Percentiles rank a stretch among this genome's conserved stretches.
Evolutionary conservation across 2,113 vertebrate species (phyloP).

Genomic region (Trogon surrucura): DNA sequence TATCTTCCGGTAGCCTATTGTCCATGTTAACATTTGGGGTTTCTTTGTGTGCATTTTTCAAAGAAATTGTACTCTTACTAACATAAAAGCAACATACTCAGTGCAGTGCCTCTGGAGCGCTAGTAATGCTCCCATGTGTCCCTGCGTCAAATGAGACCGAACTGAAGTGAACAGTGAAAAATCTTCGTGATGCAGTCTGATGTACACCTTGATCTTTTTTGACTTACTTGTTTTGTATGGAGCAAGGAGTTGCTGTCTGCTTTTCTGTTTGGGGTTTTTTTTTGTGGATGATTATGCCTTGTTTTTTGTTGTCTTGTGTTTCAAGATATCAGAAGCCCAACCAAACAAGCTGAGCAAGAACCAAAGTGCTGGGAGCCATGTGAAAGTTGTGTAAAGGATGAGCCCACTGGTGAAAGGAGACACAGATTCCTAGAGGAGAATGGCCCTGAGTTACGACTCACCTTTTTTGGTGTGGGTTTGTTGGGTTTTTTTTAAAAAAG

Average conservation of each 20-base stretch:
- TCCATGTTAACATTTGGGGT: rapidly evolving
- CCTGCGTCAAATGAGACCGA: background rate
- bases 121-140: background rate
- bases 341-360: background rate
- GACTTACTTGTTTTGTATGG: background rate
- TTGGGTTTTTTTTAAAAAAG: background rate
- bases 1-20: background rate
- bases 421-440: background rate
- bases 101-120: background rate
- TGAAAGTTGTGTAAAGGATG: background rate
- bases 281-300: background rate
- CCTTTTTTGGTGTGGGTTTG: background rate
- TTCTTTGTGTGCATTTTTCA: background rate
- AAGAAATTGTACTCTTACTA: background rate
- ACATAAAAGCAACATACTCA: background rate
- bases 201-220: background rate
- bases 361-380: background rate
- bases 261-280: rapidly evolving
- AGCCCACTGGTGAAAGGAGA: background rate
- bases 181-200: background rate
- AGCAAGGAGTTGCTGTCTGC: background rate
- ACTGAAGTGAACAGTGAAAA: background rate
- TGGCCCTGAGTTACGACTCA: background rate
- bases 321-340: background rate
- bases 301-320: background rate